These are phyloP conservation scores for Xerus inauris DNA, from an alignment of 2,113 vertebrate species.

Conservation along the genomic window DNA sequence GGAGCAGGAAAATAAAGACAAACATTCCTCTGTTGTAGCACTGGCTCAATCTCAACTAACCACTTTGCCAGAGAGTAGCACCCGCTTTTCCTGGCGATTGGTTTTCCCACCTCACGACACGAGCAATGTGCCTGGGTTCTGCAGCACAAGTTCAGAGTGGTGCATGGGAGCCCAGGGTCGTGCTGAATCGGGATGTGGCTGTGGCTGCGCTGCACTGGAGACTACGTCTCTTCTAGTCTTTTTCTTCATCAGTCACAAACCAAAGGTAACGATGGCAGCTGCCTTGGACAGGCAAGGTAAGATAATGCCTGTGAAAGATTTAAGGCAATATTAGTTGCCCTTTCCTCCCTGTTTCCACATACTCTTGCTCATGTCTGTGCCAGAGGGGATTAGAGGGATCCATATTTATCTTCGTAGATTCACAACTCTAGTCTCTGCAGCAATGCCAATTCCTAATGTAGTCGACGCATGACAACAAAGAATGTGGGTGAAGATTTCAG, in stretches of 20 bases:
- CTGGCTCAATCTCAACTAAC: not conserved
- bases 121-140: not conserved
- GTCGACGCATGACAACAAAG: not conserved
- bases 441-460: too few relatives aligned
- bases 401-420: not conserved
- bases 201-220: not conserved
- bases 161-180: not conserved
- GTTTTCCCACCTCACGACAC: too few relatives aligned
- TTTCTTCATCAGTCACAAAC: not conserved
- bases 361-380: not conserved
- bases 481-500: not conserved
- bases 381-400: fast-evolving
- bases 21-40: not conserved
- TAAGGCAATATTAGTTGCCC: not conserved
- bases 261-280: too few relatives aligned
- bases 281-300: not conserved
- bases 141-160: not conserved
- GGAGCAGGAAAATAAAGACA: not conserved
- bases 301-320: too few relatives aligned
- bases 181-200: too few relatives aligned
- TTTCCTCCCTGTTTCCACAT: not conserved
- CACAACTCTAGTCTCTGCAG: too few relatives aligned
- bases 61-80: fast-evolving
- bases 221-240: fast-evolving
- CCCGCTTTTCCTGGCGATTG: fast-evolving